These are phyloP conservation scores for Trichonephila clavata DNA, from an alignment of 1,140 invertebrate species.

Conservation along the genomic window DNA sequence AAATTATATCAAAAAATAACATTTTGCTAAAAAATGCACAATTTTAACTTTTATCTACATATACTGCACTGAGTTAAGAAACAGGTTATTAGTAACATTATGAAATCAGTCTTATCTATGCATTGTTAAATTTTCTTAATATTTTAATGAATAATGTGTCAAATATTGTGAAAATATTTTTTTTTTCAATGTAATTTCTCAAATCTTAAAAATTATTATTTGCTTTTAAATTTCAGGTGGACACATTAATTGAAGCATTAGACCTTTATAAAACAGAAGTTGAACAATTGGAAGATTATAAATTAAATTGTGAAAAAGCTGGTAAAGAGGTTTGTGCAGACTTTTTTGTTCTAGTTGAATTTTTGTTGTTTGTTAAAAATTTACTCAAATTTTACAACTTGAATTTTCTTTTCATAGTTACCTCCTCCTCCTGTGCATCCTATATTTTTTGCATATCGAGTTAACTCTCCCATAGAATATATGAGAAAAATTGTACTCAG, in stretches of 20 bases:
- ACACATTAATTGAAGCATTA: conserved; percentile 93
- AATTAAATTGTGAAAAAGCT: conserved; percentile 78
- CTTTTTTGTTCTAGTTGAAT: not conserved
- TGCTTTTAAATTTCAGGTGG: conserved; percentile 85
- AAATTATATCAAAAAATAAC: too few relatives aligned
- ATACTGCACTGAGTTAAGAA: too few relatives aligned
- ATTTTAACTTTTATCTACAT: too few relatives aligned
- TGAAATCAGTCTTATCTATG: too few relatives aligned
- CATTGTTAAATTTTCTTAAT: too few relatives aligned
- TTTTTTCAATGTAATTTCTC: too few relatives aligned
- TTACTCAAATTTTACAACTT: not conserved
- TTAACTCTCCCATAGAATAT: conserved; percentile 88
- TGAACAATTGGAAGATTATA: conserved; percentile 79
- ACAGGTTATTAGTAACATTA: too few relatives aligned
- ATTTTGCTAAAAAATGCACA: too few relatives aligned
- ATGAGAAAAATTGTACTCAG: conserved; percentile 89
- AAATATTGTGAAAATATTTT: too few relatives aligned
- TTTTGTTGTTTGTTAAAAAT: not conserved
- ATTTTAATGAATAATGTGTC: too few relatives aligned
- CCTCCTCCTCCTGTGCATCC: conserved; percentile 83
- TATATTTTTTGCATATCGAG: conserved; percentile 90
- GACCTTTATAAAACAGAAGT: conserved; percentile 87
- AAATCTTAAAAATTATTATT: not conserved
- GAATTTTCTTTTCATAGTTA: conserved; percentile 29
- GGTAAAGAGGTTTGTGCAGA: conserved; percentile 78